Evolutionary conservation across 2,888 invertebrate species (phyloP).

Genomic region (Dorcus parallelipipedus): DNA sequence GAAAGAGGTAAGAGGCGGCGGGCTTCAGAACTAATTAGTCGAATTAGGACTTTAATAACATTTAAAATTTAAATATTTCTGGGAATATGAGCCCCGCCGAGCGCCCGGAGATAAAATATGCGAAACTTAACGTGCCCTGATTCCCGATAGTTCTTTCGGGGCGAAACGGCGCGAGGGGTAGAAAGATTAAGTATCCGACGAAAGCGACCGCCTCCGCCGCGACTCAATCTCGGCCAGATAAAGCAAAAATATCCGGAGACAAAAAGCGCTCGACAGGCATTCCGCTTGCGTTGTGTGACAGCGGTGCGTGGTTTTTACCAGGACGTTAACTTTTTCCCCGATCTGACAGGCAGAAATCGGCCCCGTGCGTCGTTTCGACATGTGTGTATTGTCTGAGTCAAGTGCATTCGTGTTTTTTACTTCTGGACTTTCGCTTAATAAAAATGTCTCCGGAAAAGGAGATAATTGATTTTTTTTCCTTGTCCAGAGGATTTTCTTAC

Average conservation of each 20-base stretch:
- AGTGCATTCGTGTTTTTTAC: slow-evolving; percentile 21
- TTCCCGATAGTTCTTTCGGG: too few relatives aligned
- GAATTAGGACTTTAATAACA: slow-evolving; percentile 17
- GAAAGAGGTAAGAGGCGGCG: slow-evolving; percentile 1
- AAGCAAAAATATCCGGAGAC: slow-evolving; percentile 35
- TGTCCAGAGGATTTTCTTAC: too few relatives aligned
- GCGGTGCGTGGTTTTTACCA: slow-evolving; percentile 25
- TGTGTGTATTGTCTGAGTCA: slow-evolving; percentile 28
- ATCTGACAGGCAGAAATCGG: slow-evolving; percentile 23
- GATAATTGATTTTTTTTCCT: slow-evolving; percentile 2
- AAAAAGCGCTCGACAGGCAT: slow-evolving; percentile 28
- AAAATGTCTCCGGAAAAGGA: slow-evolving; percentile 4
- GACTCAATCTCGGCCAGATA: slow-evolving; percentile 36
- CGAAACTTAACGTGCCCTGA: too few relatives aligned
- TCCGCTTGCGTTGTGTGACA: slow-evolving; percentile 30
- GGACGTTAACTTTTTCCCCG: slow-evolving; percentile 25
- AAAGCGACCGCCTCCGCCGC: slow-evolving; percentile 26
- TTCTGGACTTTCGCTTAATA: neutral
- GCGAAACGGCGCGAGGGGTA: too few relatives aligned
- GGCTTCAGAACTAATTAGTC: slow-evolving; percentile 13
- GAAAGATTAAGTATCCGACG: too few relatives aligned
- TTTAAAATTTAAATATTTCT: slow-evolving; percentile 13
- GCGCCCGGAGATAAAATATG: too few relatives aligned
- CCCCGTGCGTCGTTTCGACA: slow-evolving; percentile 24
- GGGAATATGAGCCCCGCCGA: too few relatives aligned